Base-by-base conservation (phyloP, 92 coral and sea anemone species). In the Isaurus tuberculatus region DNA sequence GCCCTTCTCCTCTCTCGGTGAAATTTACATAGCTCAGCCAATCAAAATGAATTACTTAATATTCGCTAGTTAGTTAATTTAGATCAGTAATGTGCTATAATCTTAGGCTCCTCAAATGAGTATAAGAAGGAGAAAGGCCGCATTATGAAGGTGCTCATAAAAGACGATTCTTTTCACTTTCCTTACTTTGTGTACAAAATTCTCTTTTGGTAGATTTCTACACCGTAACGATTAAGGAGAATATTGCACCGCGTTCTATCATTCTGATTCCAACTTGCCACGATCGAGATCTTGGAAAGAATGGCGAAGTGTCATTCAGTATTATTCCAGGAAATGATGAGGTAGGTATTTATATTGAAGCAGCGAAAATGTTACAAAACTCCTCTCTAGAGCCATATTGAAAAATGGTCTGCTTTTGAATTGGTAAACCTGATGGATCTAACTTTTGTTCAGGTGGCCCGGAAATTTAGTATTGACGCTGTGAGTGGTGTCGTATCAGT, bases 261-360 rank as follows among this genome's bases (percentile, higher is more conserved):
- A 78, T 95, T 29, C 83, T 95, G 19, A 82, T 70, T 27, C 94
- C 97, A 70, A 83, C 75, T 60, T 91, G 95, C 80, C 72, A 34
- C 14, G 98, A 95, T 65, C 83, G 94, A 46, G 98, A 95, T 81
- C 81, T 85, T 27, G 97, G 98, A 26, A 90, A 48, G 37, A 95
- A 95, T 84, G 92, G 91, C 33, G 88, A 90, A 46, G 70, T 95
- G 49, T 80, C 92, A 7, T 93, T 91, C 83, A 53, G 75, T 42
- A 91, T 95, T 11, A 36, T 88, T 11, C 61, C 88, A 15, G 95
- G 92, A 51, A 91, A 94, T 46, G 53, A 85, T 64, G 78, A 93
- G 98, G 98, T 95, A 65, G 1, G 69, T 26, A 26, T 26, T 43
- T 53, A 2, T 2, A 22, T 3, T 19, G 22, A 71, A 0, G 8